Percentiles rank a stretch among this genome's conserved stretches.
Evolutionary conservation across 2,888 invertebrate species (phyloP).

Genomic region (Sinopyrophorus schimmeli): DNA sequence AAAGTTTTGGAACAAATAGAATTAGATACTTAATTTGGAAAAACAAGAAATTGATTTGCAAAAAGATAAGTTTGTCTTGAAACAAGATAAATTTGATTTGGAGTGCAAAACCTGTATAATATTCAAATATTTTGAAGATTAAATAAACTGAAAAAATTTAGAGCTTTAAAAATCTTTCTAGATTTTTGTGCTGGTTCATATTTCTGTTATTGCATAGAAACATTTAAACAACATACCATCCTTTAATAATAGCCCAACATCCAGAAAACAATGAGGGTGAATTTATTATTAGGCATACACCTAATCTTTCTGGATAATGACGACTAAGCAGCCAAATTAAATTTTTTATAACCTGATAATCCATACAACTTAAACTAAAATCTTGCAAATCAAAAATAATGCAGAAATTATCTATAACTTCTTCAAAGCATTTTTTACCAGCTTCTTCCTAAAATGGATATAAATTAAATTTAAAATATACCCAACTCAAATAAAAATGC

Average conservation of each 20-base stretch:
- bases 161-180: no score
- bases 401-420: constrained; percentile 77
- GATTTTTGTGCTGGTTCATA: no score
- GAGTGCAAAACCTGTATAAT: no score
- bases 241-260: constrained; percentile 77
- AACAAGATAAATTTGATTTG: no score
- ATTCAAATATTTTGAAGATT: no score
- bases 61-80: no score
- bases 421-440: constrained; percentile 77
- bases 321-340: constrained; percentile 76
- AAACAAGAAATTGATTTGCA: no score
- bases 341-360: constrained; percentile 78
- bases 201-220: no score
- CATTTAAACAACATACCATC: no score
- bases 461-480: background rate
- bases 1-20: no score
- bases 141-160: no score
- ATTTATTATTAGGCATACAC: constrained; percentile 75
- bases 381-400: constrained; percentile 77
- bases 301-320: constrained; percentile 78
- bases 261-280: constrained; percentile 75
- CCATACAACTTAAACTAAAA: constrained; percentile 77
- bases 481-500: constrained; percentile 7
- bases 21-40: no score
- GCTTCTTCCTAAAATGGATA: constrained; percentile 67